A percentile compares a stretch with the other conserved stretches of the same genome.
Evolutionary conservation across 1,140 invertebrate species (phyloP).

Genomic region (Littorina saxatilis): DNA sequence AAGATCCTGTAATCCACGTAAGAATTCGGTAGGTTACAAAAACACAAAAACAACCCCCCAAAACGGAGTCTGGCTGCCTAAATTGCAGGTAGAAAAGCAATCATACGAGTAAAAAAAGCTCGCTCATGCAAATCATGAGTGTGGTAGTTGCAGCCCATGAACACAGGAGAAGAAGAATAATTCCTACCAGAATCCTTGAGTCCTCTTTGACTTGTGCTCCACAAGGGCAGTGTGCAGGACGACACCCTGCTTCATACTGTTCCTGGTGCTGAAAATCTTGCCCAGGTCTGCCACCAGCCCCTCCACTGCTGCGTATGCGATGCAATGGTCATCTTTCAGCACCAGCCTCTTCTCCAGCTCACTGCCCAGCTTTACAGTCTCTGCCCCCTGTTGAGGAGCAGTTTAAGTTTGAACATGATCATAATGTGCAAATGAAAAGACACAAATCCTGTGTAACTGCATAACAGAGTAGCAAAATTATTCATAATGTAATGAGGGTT

Average conservation of each 20-base stretch:
- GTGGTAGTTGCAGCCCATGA: too few species aligned
- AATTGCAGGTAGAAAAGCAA: background rate
- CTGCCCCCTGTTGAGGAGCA: constrained; percentile 49
- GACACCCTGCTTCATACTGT: constrained; percentile 57
- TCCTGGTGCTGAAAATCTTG: constrained; percentile 41
- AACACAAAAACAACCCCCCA: background rate
- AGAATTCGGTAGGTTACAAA: background rate
- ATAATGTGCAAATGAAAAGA: constrained; percentile 21
- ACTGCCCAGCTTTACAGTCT: constrained; percentile 45
- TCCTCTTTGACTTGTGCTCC: constrained; percentile 68
- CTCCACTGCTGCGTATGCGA: constrained; percentile 66
- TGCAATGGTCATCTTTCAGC: constrained; percentile 38
- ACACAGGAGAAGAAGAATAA: too few species aligned
- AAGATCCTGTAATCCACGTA: too few species aligned
- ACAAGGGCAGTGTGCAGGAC: constrained; percentile 54
- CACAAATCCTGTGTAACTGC: background rate
- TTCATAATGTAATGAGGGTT: too few species aligned
- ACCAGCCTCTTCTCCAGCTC: constrained; percentile 53
- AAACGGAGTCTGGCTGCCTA: too few species aligned
- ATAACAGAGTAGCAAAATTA: background rate
- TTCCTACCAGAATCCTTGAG: constrained; percentile 65
- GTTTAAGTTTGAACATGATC: too few species aligned
- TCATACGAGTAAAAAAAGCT: background rate
- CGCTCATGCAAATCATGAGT: background rate
- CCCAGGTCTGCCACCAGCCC: constrained; percentile 55